Percentiles rank a stretch among this genome's conserved stretches.
Evolutionary conservation across 2,888 invertebrate species (phyloP).

Genomic region (Cheilosia urbana): DNA sequence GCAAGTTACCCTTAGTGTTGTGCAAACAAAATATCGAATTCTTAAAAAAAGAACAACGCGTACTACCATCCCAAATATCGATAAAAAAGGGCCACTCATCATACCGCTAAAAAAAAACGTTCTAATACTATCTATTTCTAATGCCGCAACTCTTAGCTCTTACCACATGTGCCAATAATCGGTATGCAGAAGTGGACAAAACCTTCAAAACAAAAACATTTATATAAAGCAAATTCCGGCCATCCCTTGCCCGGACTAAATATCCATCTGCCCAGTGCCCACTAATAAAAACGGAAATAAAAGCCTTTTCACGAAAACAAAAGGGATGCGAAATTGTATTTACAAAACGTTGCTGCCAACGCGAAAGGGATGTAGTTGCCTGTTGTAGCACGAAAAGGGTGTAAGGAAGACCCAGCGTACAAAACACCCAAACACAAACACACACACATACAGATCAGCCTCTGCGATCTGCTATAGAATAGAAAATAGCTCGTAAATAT

Average conservation of each 20-base stretch:
- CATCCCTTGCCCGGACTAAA: slow-evolving; percentile 28
- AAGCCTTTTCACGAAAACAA: slow-evolving; percentile 45
- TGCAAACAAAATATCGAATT: no score
- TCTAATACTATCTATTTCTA: slow-evolving; percentile 37
- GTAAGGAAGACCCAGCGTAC: slow-evolving; percentile 9
- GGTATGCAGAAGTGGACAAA: slow-evolving; percentile 47
- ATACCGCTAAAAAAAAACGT: slow-evolving; percentile 17
- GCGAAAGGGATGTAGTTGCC: neutral
- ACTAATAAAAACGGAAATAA: slow-evolving; percentile 61
- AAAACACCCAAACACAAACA: neutral
- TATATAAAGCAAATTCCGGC: slow-evolving; percentile 33
- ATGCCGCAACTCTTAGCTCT: slow-evolving; percentile 15
- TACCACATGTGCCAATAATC: slow-evolving; percentile 60
- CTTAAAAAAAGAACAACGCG: neutral
- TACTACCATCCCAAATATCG: neutral
- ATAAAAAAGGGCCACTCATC: neutral
- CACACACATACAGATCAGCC: neutral
- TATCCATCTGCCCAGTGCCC: slow-evolving; percentile 47
- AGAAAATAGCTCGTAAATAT: slow-evolving; percentile 71
- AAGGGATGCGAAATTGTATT: slow-evolving; percentile 57
- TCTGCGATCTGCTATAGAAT: slow-evolving; percentile 17
- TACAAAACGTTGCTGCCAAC: slow-evolving; percentile 33
- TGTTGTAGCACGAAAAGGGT: neutral
- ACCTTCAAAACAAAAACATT: slow-evolving; percentile 45
- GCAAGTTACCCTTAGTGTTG: no score